A percentile compares a stretch with the other conserved stretches of the same genome.
Conservation (phyloP, 2,888 invertebrate genomes). For the Calliphora vomitoria region DNA sequence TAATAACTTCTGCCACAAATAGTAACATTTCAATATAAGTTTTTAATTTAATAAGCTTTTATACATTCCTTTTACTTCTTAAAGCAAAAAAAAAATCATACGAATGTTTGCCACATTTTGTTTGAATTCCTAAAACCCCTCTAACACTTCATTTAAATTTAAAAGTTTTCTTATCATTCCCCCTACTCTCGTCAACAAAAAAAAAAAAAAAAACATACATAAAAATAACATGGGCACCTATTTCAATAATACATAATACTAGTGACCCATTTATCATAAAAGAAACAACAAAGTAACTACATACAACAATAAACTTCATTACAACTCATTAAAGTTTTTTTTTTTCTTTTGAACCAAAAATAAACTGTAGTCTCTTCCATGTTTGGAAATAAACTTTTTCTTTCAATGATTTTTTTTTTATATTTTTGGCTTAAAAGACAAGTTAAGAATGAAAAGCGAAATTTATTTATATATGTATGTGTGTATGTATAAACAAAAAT, state of each 20-base stretch:
- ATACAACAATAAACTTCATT: constrained; percentile 33
- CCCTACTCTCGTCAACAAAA: not conserved
- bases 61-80: too few relatives aligned
- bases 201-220: not conserved
- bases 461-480: not conserved
- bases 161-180: not conserved
- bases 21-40: too few relatives aligned
- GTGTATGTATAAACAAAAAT: not conserved
- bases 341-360: constrained; percentile 7
- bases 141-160: constrained; percentile 1
- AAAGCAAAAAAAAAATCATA: too few relatives aligned
- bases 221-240: not conserved
- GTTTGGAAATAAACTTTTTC: constrained; percentile 21
- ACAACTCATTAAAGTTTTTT: not conserved
- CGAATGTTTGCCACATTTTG: too few relatives aligned
- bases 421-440: constrained; percentile 3
- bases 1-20: too few relatives aligned
- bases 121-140: not conserved
- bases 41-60: too few relatives aligned
- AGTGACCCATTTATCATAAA: constrained; percentile 40
- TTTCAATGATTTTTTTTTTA: not conserved
- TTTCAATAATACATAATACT: constrained; percentile 6
- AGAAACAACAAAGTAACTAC: not conserved
- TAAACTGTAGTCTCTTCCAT: not conserved
- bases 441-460: not conserved